These are phyloP conservation scores for Ptilonorhynchus violaceus DNA, from an alignment of 2,113 vertebrate genomes.

Conservation along the genomic window DNA sequence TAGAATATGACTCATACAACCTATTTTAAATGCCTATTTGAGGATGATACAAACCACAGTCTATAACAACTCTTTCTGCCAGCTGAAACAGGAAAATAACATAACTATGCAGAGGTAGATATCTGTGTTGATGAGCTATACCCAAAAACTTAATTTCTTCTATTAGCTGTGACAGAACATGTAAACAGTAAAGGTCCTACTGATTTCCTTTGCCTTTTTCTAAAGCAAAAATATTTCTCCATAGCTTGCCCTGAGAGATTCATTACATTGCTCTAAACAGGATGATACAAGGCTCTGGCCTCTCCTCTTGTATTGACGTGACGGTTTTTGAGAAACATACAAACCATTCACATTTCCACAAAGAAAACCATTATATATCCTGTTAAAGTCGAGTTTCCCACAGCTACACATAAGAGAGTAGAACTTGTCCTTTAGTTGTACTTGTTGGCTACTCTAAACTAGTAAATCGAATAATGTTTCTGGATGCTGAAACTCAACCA, in stretches of 20 bases:
- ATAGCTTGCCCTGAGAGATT: background rate
- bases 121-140: background rate
- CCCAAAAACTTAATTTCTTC: background rate
- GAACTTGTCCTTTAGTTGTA: background rate
- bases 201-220: background rate
- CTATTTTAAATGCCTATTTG: background rate
- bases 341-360: background rate
- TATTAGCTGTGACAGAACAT: background rate
- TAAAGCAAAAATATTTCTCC: background rate
- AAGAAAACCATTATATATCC: background rate
- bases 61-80: background rate
- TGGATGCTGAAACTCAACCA: background rate
- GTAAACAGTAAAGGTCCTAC: background rate
- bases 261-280: background rate
- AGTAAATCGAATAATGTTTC: background rate
- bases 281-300: background rate
- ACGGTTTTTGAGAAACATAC: background rate
- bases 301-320: fast-evolving
- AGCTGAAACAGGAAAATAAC: background rate
- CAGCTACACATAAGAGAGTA: background rate
- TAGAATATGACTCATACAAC: background rate
- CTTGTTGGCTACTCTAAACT: background rate
- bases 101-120: background rate
- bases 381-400: background rate
- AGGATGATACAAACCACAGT: background rate